phyloP scores from a whole-genome alignment of 2,113 vertebrate species.

The Sinocyclocheilus rhinocerous region DNA sequence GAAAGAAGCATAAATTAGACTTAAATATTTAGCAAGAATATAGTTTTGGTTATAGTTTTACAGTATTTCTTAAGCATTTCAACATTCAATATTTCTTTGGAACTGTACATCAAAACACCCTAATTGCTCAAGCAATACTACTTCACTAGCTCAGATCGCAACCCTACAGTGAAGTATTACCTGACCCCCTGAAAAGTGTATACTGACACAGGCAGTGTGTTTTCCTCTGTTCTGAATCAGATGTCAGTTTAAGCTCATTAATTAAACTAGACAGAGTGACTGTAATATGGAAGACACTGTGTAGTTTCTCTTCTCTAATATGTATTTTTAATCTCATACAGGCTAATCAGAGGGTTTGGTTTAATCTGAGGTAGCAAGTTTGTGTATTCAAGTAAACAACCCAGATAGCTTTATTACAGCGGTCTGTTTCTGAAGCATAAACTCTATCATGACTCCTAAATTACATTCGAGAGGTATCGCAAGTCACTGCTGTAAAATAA shows the following conservation, averaged over 20 bases:
- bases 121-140: constrained; percentile 35
- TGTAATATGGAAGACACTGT: neutral
- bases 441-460: constrained; percentile 26
- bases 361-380: constrained; percentile 54
- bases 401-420: constrained; percentile 39
- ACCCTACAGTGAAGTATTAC: constrained; percentile 32
- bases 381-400: constrained; percentile 59
- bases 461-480: constrained; percentile 37
- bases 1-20: constrained; percentile 58
- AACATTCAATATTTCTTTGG: constrained; percentile 62
- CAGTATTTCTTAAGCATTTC: constrained; percentile 53
- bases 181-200: constrained; percentile 28
- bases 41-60: constrained; percentile 61
- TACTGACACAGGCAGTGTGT: constrained; percentile 40
- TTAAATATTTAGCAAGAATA: constrained; percentile 61
- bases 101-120: constrained; percentile 54
- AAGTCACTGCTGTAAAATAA: constrained; percentile 43
- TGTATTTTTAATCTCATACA: constrained; percentile 51
- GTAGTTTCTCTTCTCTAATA: neutral
- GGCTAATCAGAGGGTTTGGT: constrained; percentile 50
- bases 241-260: constrained; percentile 11
- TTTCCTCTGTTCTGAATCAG: constrained; percentile 27
- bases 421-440: constrained; percentile 43
- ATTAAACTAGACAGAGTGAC: neutral
- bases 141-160: constrained; percentile 33